A percentile compares a stretch with the other conserved stretches of the same genome.
Conservation (phyloP, 1,140 invertebrate genomes). For the Trichonephila inaurata region DNA sequence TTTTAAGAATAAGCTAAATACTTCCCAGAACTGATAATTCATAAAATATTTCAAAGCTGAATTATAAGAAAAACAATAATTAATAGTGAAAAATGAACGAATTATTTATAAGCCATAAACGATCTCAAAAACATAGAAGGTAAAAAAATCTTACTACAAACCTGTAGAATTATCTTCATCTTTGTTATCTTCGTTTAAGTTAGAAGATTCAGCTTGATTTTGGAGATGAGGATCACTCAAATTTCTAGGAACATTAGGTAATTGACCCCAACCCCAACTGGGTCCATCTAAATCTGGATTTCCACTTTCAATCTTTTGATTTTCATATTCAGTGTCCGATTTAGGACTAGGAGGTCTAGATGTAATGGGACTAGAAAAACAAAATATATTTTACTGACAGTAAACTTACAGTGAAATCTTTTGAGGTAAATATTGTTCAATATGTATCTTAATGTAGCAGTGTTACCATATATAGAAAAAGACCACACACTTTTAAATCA, state of each 20-base stretch:
- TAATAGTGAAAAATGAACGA: no score
- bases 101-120: no score
- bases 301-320: conserved; percentile 78
- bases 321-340: conserved; percentile 96
- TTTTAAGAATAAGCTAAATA: no score
- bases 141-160: not conserved
- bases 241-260: conserved; percentile 84
- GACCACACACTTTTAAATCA: no score
- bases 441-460: no score
- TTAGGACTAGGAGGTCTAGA: conserved; percentile 90
- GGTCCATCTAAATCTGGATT: conserved; percentile 78
- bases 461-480: no score
- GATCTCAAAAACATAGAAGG: not conserved
- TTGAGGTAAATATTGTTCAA: no score
- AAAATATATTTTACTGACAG: not conserved
- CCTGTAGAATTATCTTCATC: conserved; percentile 61
- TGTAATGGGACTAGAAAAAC: conserved; percentile 83
- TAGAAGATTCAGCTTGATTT: not conserved
- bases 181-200: conserved; percentile 70
- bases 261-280: conserved; percentile 97
- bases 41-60: no score
- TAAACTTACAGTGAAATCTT: no score
- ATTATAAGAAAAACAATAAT: no score
- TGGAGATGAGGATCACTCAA: conserved; percentile 58
- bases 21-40: no score